These are phyloP conservation scores for Procapra przewalskii DNA, from an alignment of 2,113 vertebrate species.

Conservation along the genomic window DNA sequence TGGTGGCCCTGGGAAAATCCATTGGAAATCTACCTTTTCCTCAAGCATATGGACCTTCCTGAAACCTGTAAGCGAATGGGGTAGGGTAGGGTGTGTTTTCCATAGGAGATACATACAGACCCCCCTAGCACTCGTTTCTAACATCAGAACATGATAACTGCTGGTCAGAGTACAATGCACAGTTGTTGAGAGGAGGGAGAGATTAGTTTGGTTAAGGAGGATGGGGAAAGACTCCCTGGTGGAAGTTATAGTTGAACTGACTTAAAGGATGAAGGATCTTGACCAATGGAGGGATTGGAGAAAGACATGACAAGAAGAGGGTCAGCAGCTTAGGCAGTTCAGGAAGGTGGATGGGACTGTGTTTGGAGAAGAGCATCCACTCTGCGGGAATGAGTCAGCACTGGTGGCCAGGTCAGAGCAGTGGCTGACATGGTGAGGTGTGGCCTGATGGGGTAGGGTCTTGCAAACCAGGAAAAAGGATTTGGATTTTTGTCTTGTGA, in stretches of 20 bases:
- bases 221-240: background rate
- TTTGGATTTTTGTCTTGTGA: background rate
- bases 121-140: background rate
- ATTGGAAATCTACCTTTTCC: background rate
- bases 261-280: constrained; percentile 1
- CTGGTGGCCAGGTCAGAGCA: no score
- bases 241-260: background rate
- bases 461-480: background rate
- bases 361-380: background rate
- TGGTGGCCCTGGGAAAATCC: background rate
- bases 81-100: background rate
- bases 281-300: background rate
- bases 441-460: background rate
- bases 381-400: background rate
- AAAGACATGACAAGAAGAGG: background rate
- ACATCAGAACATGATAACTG: background rate
- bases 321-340: background rate
- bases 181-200: background rate
- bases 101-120: background rate
- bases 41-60: background rate
- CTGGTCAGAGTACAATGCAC: background rate
- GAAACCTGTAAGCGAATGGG: background rate
- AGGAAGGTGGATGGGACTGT: background rate
- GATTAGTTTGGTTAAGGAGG: background rate
- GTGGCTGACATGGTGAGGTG: no score